Percentiles rank a stretch among this genome's conserved stretches.
phyloP scores from a whole-genome alignment of 53 echinoderm and acorn worm species.

The Antedon mediterranea region DNA sequence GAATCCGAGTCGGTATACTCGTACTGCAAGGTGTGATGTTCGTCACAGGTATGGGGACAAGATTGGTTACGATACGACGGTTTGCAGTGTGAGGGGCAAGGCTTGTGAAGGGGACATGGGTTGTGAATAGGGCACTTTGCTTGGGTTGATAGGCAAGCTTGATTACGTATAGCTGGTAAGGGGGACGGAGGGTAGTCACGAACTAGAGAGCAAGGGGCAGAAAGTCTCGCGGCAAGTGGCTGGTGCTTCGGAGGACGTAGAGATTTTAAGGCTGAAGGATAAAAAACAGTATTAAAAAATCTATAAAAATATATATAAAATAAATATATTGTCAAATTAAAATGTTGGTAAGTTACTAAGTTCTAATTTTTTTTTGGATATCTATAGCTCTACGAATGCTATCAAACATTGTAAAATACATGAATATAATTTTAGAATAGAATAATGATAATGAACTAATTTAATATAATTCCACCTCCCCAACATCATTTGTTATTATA shows the following conservation, averaged over 20 bases:
- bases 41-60: slow-evolving; percentile 59
- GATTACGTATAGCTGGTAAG: slow-evolving; percentile 48
- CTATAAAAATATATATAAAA: too few species aligned
- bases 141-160: slow-evolving; percentile 71
- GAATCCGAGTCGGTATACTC: slow-evolving; percentile 64
- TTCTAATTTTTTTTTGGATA: too few species aligned
- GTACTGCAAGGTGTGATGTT: slow-evolving; percentile 54
- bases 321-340: too few species aligned
- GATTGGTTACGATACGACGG: slow-evolving; percentile 28
- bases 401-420: too few species aligned
- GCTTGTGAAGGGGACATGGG: slow-evolving; percentile 24
- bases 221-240: slow-evolving; percentile 75
- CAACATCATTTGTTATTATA: too few species aligned
- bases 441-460: too few species aligned
- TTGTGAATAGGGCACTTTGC: slow-evolving; percentile 74
- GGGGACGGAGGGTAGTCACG: slow-evolving; percentile 49
- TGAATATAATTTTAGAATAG: too few species aligned
- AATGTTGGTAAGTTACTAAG: too few species aligned
- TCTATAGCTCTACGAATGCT: too few species aligned
- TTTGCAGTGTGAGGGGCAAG: slow-evolving; percentile 72
- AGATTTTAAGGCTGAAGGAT: not conserved
- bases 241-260: slow-evolving; percentile 37
- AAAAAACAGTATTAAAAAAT: not conserved
- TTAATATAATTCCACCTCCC: too few species aligned
- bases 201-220: slow-evolving; percentile 39